A percentile compares a stretch with the other conserved stretches of the same genome.
These are phyloP conservation scores for Neocrepidodera transversa DNA, from an alignment of 2,888 invertebrate species.

Conservation along the genomic window DNA sequence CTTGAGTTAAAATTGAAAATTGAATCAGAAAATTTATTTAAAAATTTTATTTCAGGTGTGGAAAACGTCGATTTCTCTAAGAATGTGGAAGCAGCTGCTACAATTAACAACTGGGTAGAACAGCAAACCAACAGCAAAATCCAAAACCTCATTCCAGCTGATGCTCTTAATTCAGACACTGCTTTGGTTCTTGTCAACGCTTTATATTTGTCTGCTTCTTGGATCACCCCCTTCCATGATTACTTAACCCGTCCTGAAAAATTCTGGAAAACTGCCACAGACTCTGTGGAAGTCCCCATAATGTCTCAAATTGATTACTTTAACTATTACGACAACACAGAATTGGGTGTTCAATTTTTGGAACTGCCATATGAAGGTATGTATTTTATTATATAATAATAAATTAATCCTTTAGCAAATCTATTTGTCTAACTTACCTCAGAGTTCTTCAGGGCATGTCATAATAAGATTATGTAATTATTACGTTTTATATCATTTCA, in stretches of 20 bases:
- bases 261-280: conserved; percentile 43
- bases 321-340: conserved; percentile 48
- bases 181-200: conserved; percentile 54
- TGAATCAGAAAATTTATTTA: too few species aligned
- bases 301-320: conserved; percentile 45
- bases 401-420: too few species aligned
- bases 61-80: conserved; percentile 55
- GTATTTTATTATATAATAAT: too few species aligned
- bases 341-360: conserved; percentile 50
- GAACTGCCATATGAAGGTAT: conserved; percentile 49
- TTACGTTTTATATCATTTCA: too few species aligned
- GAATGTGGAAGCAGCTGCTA: conserved; percentile 40
- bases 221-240: conserved; percentile 44
- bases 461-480: too few species aligned
- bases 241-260: conserved; percentile 41
- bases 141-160: conserved; percentile 45
- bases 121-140: conserved; percentile 54
- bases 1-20: too few species aligned
- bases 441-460: too few species aligned
- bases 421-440: too few species aligned
- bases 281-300: conserved; percentile 47
- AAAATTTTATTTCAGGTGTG: conserved; percentile 48
- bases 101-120: conserved; percentile 57
- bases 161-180: conserved; percentile 42
- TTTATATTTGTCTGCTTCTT: conserved; percentile 53